These are phyloP conservation scores for Caenorhabditis brenneri DNA, from an alignment of 1,140 invertebrate genomes.

Conservation along the genomic window DNA sequence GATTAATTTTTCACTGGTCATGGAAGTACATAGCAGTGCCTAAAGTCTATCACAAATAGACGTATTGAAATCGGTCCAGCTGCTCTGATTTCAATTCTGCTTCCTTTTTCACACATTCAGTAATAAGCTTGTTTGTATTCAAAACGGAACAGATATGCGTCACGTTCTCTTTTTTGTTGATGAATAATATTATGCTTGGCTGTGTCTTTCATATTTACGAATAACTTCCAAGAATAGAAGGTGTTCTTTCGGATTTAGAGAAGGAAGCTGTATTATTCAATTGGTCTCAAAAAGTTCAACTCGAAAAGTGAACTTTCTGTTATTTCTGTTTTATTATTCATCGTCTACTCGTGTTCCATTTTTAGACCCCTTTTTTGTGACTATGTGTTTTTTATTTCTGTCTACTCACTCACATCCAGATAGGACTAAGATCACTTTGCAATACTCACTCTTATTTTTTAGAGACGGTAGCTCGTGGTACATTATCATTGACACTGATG, in stretches of 20 bases:
- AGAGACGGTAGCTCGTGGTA: conserved; percentile 27
- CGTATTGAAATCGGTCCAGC: neutral
- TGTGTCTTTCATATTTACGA: neutral
- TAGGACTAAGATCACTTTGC: neutral
- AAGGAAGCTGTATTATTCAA: neutral
- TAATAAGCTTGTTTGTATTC: conserved; percentile 1
- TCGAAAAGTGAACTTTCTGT: neutral
- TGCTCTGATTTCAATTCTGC: neutral
- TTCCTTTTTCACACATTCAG: neutral
- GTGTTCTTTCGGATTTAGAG: neutral
- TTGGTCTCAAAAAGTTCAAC: neutral
- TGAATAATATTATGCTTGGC: neutral
- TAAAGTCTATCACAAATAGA: too few species aligned
- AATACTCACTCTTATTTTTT: conserved; percentile 28
- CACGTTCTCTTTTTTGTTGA: neutral
- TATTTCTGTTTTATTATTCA: neutral
- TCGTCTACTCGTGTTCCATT: neutral
- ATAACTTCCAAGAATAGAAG: neutral
- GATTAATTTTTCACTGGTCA: too few species aligned
- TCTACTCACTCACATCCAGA: neutral
- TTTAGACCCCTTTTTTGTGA: neutral
- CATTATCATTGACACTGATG: conserved; percentile 20
- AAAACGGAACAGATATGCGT: conserved; percentile 5
- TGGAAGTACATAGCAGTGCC: too few species aligned
- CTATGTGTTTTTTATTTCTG: neutral